These are phyloP conservation scores for Hafferia zeledoni DNA, from an alignment of 2,797 vertebrate genomes.

Conservation along the genomic window DNA sequence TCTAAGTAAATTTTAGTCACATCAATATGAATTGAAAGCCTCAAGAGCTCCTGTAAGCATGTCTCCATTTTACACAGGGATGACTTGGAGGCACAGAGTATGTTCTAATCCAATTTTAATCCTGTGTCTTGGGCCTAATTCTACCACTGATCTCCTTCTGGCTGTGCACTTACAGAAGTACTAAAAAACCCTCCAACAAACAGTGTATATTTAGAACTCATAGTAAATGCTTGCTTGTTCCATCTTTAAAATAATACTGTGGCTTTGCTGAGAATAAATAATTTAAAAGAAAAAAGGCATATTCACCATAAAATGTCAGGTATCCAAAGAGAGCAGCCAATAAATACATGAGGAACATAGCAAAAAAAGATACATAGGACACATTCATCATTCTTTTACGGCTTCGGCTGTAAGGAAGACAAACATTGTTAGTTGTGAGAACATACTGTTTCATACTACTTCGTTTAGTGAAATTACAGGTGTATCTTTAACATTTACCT, in stretches of 20 bases:
- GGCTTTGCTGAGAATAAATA: neutral
- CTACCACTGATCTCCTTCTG: neutral
- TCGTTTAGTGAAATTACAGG: neutral
- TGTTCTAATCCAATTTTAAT: neutral
- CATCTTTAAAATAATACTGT: neutral
- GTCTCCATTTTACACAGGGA: neutral
- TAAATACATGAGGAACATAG: slow-evolving; percentile 98
- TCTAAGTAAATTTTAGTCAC: neutral
- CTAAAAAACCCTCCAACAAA: neutral
- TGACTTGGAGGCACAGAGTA: neutral
- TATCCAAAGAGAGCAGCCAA: slow-evolving; percentile 97
- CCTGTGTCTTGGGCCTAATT: neutral
- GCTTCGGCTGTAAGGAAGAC: slow-evolving; percentile 84
- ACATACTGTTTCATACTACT: neutral
- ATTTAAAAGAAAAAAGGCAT: neutral
- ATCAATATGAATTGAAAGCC: neutral
- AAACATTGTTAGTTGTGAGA: neutral
- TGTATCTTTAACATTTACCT: slow-evolving; percentile 72
- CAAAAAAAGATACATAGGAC: slow-evolving; percentile 94
- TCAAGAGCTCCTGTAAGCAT: neutral
- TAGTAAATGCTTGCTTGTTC: neutral
- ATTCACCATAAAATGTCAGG: slow-evolving; percentile 93
- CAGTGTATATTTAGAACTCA: neutral
- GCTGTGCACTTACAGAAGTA: neutral
- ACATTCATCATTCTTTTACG: slow-evolving; percentile 93